phyloP scores from a whole-genome alignment of 2,113 vertebrate species.

The Platichthys flesus region DNA sequence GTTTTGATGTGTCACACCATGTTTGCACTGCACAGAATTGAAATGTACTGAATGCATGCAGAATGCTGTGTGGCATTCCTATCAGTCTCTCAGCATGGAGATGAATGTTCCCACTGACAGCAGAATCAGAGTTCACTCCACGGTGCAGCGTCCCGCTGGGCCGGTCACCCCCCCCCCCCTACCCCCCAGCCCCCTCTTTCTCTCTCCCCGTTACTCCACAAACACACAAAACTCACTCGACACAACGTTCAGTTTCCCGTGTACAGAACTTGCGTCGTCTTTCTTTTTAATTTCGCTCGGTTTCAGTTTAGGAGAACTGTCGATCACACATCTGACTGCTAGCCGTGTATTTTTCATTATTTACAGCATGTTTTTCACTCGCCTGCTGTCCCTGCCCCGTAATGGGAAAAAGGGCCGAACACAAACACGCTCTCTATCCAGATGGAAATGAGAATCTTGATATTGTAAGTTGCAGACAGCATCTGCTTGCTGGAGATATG shows the following conservation, averaged over 20 bases:
- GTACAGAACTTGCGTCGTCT: conserved; percentile 13
- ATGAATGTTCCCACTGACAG: conserved; percentile 70
- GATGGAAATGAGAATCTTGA: conserved; percentile 77
- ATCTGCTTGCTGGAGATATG: conserved; percentile 80
- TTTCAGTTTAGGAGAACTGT: conserved; percentile 32
- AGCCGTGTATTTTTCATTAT: conserved; percentile 29
- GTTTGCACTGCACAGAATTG: conserved; percentile 41
- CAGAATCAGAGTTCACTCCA: conserved; percentile 70
- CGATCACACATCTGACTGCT: conserved; percentile 5
- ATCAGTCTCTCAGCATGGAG: conserved; percentile 76
- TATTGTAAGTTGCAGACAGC: conserved; percentile 73
- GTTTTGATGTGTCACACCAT: conserved; percentile 47
- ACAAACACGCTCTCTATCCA: conserved; percentile 40
- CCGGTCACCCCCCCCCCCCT: neutral
- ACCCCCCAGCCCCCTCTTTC: neutral
- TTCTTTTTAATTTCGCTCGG: conserved; percentile 31
- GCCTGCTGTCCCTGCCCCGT: conserved; percentile 40
- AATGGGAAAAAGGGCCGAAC: conserved; percentile 43
- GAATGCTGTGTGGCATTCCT: conserved; percentile 76
- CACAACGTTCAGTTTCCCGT: conserved; percentile 11
- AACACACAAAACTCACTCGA: conserved; percentile 31
- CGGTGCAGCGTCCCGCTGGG: conserved; percentile 61
- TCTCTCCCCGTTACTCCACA: conserved; percentile 19
- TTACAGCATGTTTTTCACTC: conserved; percentile 24
- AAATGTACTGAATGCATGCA: conserved; percentile 62